Conservation (phyloP, 2,888 invertebrate genomes). For the Silvanus unidentatus region DNA sequence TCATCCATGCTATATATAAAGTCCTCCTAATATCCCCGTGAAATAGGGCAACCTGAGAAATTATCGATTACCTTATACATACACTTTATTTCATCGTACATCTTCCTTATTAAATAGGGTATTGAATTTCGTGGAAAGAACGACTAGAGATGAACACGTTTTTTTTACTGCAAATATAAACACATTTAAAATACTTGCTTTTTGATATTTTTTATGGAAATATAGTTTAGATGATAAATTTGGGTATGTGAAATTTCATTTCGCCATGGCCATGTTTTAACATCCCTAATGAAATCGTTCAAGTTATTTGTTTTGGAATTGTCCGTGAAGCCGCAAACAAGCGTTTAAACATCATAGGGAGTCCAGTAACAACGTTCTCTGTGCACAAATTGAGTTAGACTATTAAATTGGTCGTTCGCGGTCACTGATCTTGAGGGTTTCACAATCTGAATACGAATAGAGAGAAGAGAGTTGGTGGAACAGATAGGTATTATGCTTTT, state of each 20-base stretch:
- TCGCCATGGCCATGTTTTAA: too few relatives aligned
- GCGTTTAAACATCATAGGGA: conserved; percentile 30
- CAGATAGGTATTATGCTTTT: conserved; percentile 14
- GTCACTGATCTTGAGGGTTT: conserved; percentile 32
- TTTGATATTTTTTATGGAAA: too few relatives aligned
- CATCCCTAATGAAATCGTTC: conserved; percentile 1
- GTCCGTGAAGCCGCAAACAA: conserved; percentile 26
- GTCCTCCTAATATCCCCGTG: conserved; percentile 15
- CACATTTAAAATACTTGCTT: too few relatives aligned
- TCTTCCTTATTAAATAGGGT: conserved; percentile 15
- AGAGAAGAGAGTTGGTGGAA: conserved; percentile 11
- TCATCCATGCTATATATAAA: conserved; percentile 11
- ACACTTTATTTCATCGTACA: conserved; percentile 11
- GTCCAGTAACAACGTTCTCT: conserved; percentile 20
- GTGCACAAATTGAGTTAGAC: conserved; percentile 28
- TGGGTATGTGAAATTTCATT: too few relatives aligned
- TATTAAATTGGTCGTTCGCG: conserved; percentile 34
- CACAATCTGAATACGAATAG: conserved; percentile 32
- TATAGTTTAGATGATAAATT: too few relatives aligned
- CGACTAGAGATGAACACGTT: too few relatives aligned
- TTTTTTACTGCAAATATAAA: too few relatives aligned
- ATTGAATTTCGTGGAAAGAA: conserved; percentile 13
- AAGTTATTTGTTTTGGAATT: conserved; percentile 20
- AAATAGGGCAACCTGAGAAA: conserved; percentile 20
- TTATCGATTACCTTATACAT: conserved; percentile 19